These are phyloP conservation scores for Eubasilissa splendida DNA, from an alignment of 2,888 invertebrate species.

Conservation along the genomic window DNA sequence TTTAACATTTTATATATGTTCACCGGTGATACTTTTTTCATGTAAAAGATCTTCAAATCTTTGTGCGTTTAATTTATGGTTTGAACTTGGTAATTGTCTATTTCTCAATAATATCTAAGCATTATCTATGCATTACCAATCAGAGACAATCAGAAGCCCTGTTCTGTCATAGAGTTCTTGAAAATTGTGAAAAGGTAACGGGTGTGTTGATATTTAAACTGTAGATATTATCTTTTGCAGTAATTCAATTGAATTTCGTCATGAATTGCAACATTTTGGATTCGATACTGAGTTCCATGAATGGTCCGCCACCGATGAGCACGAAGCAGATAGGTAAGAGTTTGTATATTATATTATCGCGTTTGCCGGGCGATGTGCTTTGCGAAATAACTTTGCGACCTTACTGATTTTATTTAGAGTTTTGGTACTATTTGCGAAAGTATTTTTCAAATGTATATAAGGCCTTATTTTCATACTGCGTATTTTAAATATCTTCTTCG, in stretches of 20 bases:
- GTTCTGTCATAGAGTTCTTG: background rate
- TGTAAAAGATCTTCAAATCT: background rate
- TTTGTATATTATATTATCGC: background rate
- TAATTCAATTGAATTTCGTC: background rate
- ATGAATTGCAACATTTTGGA: constrained; percentile 27
- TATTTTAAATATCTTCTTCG: too few species aligned
- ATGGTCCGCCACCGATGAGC: constrained; percentile 19
- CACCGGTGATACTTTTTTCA: background rate
- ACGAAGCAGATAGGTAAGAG: constrained; percentile 15
- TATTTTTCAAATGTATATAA: too few species aligned
- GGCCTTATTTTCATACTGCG: too few species aligned
- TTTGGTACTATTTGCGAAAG: too few species aligned
- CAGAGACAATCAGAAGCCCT: background rate
- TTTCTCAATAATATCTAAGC: background rate
- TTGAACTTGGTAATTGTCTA: background rate
- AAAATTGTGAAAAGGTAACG: background rate
- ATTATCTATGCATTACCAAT: constrained; percentile 7
- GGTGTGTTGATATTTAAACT: background rate
- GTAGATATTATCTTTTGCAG: too few species aligned
- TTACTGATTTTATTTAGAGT: too few species aligned
- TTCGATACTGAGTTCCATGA: constrained; percentile 26
- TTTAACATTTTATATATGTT: too few species aligned
- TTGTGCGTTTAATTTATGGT: background rate
- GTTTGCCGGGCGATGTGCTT: background rate
- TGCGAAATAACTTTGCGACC: too few species aligned